phyloP scores from a whole-genome alignment of 2,888 invertebrate species.

The Eilema depressum region DNA sequence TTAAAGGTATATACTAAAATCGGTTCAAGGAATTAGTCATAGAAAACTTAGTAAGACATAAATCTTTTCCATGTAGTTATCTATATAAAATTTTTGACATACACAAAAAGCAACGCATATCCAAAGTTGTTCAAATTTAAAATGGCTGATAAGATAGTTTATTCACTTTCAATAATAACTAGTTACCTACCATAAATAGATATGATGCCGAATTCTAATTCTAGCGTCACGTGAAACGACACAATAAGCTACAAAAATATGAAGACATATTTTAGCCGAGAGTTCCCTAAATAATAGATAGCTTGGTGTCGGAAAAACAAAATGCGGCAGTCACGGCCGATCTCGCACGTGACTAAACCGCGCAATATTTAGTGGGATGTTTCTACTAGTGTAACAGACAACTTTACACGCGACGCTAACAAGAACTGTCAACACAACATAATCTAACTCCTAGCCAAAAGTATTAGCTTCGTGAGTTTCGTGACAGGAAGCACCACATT shows the following conservation, averaged over 20 bases:
- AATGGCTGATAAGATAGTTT: background rate
- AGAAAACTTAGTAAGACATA: too few relatives aligned
- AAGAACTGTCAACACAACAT: constrained; percentile 15
- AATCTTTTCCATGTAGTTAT: too few relatives aligned
- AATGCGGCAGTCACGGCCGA: constrained; percentile 53
- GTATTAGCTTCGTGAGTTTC: background rate
- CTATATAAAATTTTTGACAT: too few relatives aligned
- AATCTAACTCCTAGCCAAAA: constrained; percentile 8
- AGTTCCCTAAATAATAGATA: constrained; percentile 40
- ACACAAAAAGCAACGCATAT: background rate
- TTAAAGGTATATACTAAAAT: too few relatives aligned
- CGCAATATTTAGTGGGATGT: constrained; percentile 51
- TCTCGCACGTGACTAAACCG: constrained; percentile 59
- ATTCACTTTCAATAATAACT: background rate
- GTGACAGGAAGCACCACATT: background rate
- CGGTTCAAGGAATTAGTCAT: too few relatives aligned
- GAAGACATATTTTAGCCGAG: constrained; percentile 35
- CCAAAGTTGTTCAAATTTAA: background rate
- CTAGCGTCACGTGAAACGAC: constrained; percentile 10
- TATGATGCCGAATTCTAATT: background rate
- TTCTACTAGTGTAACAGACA: constrained; percentile 25
- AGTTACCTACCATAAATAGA: background rate
- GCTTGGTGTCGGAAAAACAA: constrained; percentile 50
- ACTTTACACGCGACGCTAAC: constrained; percentile 18
- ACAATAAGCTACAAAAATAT: constrained; percentile 28